Base-by-base conservation (phyloP, 2,888 invertebrate genomes). In the Sericinus montela region DNA sequence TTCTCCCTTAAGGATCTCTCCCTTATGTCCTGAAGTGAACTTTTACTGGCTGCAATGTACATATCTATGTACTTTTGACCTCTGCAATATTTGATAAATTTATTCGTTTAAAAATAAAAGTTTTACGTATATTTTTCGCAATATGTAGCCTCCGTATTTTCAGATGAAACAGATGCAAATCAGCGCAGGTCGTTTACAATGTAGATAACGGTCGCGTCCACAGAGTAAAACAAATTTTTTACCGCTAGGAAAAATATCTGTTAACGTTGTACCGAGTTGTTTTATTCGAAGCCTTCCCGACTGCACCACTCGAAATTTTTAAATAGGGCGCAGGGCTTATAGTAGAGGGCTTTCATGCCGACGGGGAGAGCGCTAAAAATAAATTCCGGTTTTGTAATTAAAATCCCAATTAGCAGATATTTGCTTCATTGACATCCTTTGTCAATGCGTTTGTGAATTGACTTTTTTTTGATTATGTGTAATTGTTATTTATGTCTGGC, bases 361-460 rank as follows among this genome's bases (percentile, higher is more conserved):
- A 14, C 30, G 14, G 40, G 38, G 14, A 32, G 16, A 36, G 35
- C 35, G 28, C 40, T 35, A 28, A 25, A 40, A 46, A 40, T 40
- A 34, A 40, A 46, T 28, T 46, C 1, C 35, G 15, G 34, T 46
- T 40, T 40, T 40, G 46, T 32, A 40, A 40, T 47, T 35, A 35
- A 35, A 15, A 19, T 34, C 11, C 28, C 35, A 40, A 47, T 47
- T 35, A 40, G 40, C 34, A 25, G 32, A 39, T 32, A 34, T 30
- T 28, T 15, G 9, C 19, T 10, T 11, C 34, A 6, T 15, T 15
- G 15, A 9, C 5, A 9, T 13, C 15, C 34, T 39, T 38, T 39
- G 25, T 46, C 11, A 6, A 10, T 4, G 19, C 8, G 1, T 10
- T 10, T 19, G 39, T 46, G 2, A 39, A 37, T 30, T 15, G 6